phyloP scores from a whole-genome alignment of 2,113 vertebrate species.

The Pygoscelis antarcticus region DNA sequence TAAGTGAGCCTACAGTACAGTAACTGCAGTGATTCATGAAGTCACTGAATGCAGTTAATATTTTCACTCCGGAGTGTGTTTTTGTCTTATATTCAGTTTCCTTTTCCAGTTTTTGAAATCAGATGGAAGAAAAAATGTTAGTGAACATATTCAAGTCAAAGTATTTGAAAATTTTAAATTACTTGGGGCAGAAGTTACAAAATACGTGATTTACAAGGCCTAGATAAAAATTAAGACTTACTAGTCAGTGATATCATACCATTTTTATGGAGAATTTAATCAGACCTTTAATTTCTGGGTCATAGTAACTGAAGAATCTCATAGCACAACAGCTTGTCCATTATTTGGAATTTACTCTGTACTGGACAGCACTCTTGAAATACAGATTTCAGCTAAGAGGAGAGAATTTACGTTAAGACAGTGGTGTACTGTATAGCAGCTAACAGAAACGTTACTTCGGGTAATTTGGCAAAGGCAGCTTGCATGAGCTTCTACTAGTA shows the following conservation, averaged over 20 bases:
- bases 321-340: not conserved
- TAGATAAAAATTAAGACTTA: not conserved
- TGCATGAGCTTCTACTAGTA: not conserved
- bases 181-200: not conserved
- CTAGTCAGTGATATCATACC: not conserved
- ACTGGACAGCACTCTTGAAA: not conserved
- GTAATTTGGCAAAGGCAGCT: not conserved
- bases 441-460: not conserved
- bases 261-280: not conserved
- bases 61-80: not conserved
- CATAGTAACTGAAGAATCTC: not conserved
- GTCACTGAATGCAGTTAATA: not conserved
- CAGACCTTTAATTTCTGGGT: not conserved
- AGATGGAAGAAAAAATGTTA: not conserved
- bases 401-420: rapidly evolving
- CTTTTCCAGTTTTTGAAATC: not conserved
- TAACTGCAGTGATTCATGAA: not conserved
- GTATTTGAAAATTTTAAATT: not conserved
- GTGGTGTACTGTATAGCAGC: not conserved
- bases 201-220: not conserved
- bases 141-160: not conserved
- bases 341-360: not conserved
- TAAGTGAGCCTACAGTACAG: not conserved
- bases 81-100: not conserved
- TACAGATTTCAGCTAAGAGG: not conserved